Conservation (phyloP, 2,113 vertebrate species). For the Xenus cinereus region DNA sequence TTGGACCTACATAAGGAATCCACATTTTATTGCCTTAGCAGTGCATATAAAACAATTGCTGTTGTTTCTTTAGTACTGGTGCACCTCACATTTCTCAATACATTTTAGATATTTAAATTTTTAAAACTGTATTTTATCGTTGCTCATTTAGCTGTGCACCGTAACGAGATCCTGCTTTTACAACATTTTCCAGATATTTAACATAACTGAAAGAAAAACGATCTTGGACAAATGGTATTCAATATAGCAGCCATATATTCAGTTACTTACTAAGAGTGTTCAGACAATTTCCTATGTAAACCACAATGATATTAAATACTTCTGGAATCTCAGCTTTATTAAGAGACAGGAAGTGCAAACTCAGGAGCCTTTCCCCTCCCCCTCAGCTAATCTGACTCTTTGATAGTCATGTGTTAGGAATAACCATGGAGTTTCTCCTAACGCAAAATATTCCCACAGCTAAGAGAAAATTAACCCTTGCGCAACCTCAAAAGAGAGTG, state of each 20-base stretch:
- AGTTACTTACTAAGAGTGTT: constrained; percentile 71
- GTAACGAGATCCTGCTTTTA: constrained; percentile 67
- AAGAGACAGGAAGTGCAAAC: constrained; percentile 76
- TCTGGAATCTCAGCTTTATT: constrained; percentile 76
- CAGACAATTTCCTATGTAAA: constrained; percentile 76
- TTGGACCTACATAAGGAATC: constrained; percentile 84
- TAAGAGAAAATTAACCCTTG: constrained; percentile 74
- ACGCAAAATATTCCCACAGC: constrained; percentile 71
- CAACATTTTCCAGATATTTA: constrained; percentile 69
- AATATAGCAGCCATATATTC: constrained; percentile 57
- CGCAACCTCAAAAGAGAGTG: constrained; percentile 6
- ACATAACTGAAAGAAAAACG: constrained; percentile 65
- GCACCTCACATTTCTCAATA: constrained; percentile 66
- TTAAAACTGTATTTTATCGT: constrained; percentile 64
- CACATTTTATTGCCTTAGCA: constrained; percentile 79
- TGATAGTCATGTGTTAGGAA: constrained; percentile 78
- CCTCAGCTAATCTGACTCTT: constrained; percentile 72
- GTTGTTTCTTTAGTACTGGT: constrained; percentile 71
- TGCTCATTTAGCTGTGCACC: constrained; percentile 60
- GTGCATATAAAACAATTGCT: constrained; percentile 81
- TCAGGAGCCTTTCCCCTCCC: constrained; percentile 68
- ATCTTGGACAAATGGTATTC: constrained; percentile 53
- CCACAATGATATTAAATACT: constrained; percentile 78
- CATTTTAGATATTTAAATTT: constrained; percentile 68
- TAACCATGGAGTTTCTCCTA: constrained; percentile 72